Base-by-base conservation (phyloP, 2,888 invertebrate species). In the Phasia obesa region DNA sequence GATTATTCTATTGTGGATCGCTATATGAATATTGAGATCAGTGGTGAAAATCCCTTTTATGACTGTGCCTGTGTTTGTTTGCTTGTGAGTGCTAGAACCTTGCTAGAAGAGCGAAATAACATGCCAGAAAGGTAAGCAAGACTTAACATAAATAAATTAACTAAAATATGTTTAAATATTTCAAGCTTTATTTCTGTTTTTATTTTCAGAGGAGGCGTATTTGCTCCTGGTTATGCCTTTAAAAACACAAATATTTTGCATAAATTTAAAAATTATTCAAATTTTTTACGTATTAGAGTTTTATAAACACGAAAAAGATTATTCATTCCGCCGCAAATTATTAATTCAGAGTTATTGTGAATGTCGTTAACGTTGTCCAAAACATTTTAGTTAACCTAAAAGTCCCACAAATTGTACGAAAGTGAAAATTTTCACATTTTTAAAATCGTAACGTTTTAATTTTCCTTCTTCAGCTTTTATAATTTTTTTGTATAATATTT, bases 161-260 rank as follows among this genome's bases (percentile, higher is more conserved):
- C 17, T 31, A 19, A 15, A 13, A 51, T 51, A 35, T 51, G 25
- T 23, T 31, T 17, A 17, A 35, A 51, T 7, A n/a, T 17, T 27
- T 17, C 25, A 4, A 3, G 9, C 17, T n/a, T 70, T 42, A 2
- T 5, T 74, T 44, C 23, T 49, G 25, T 38, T 38, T 44, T 49
- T n/a, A 7, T 51, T 71, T 64, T 76, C 9, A 86, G 86, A 4
- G 86, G 86, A 21, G 86, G 86, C 5, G 85, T 85, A 13, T 78
- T 59, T 25, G 47, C 83, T 0, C 85, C 86, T 17, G 86, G 85
- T 13, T 85, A 77, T 53, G 86, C 86, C 15, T 86, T 86, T 70
- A 77, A 77, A 2, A 70, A 81, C 17, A 85, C 83, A 5, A 62
- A 55, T 9, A 81, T 86, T 15, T 76, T 85, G 23, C 31, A 69